Conservation (phyloP, 2,113 vertebrate genomes). For the Psittacula cyanocephala region DNA sequence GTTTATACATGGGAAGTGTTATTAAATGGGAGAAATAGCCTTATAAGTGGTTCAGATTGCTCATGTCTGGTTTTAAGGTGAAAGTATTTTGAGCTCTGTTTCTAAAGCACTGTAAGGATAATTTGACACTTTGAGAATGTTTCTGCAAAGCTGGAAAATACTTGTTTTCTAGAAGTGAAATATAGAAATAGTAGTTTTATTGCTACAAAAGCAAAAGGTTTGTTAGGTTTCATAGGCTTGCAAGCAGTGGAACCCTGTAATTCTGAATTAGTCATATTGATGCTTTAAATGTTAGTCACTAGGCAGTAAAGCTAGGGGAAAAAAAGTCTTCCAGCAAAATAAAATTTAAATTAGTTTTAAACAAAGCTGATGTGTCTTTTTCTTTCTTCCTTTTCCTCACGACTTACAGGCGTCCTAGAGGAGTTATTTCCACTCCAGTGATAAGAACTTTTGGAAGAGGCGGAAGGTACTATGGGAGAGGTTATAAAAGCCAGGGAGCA, state of each 20-base stretch:
- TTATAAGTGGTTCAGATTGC: background rate
- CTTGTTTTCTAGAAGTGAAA: background rate
- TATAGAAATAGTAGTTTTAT: background rate
- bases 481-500: conserved; percentile 86
- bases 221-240: background rate
- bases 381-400: background rate
- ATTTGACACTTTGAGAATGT: background rate
- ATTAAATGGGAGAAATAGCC: background rate
- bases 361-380: background rate
- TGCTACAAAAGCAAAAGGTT: background rate
- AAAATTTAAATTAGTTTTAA: background rate
- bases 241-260: background rate
- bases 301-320: background rate
- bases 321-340: background rate
- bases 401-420: conserved; percentile 83
- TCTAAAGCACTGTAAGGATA: background rate
- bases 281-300: background rate
- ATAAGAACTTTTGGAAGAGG: conserved; percentile 92
- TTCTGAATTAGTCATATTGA: background rate
- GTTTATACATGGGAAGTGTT: background rate
- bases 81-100: conserved; percentile 4
- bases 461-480: conserved; percentile 83
- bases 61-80: background rate
- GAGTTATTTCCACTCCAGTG: conserved; percentile 92
- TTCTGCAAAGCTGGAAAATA: background rate